These are phyloP conservation scores for Epinotia bilunana DNA, from an alignment of 2,888 invertebrate genomes.

Conservation along the genomic window DNA sequence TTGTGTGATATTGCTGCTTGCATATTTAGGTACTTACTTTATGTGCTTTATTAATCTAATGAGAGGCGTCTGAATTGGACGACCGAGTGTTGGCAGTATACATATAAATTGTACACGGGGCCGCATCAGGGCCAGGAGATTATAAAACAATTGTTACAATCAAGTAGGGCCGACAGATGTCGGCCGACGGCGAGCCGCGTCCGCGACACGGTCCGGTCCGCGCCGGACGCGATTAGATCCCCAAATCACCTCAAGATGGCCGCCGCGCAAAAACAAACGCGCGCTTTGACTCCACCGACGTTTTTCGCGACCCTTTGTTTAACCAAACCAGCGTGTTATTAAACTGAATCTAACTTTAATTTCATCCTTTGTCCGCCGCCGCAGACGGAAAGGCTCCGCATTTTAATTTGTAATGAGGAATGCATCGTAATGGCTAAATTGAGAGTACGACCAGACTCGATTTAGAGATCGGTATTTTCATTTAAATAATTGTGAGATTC, in stretches of 20 bases:
- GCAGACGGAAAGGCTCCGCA: slow-evolving; percentile 35
- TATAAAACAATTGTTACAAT: slow-evolving; percentile 1
- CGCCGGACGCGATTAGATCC: slow-evolving; percentile 26
- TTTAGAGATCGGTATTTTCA: slow-evolving; percentile 44
- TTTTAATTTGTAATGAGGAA: slow-evolving; percentile 43
- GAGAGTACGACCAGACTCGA: slow-evolving; percentile 40
- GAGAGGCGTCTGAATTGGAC: no score
- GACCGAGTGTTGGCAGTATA: no score
- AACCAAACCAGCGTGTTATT: slow-evolving; percentile 32
- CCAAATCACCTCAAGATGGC: slow-evolving; percentile 27
- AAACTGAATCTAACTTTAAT: slow-evolving; percentile 15
- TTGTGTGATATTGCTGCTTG: no score
- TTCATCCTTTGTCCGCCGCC: slow-evolving; percentile 30
- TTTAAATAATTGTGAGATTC: slow-evolving; percentile 42
- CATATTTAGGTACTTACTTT: no score
- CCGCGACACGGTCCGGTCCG: background rate
- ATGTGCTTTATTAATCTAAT: no score
- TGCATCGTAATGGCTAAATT: slow-evolving; percentile 41
- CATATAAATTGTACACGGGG: background rate
- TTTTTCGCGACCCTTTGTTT: slow-evolving; percentile 40
- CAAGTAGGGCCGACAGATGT: background rate
- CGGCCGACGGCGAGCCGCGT: background rate
- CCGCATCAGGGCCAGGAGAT: background rate
- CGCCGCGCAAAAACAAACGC: slow-evolving; percentile 38
- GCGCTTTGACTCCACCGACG: slow-evolving; percentile 54